Evolutionary conservation across 2,888 invertebrate species (phyloP), one percentile per base, ranked within the genome.

Genomic region (Cerastis leucographa): DNA sequence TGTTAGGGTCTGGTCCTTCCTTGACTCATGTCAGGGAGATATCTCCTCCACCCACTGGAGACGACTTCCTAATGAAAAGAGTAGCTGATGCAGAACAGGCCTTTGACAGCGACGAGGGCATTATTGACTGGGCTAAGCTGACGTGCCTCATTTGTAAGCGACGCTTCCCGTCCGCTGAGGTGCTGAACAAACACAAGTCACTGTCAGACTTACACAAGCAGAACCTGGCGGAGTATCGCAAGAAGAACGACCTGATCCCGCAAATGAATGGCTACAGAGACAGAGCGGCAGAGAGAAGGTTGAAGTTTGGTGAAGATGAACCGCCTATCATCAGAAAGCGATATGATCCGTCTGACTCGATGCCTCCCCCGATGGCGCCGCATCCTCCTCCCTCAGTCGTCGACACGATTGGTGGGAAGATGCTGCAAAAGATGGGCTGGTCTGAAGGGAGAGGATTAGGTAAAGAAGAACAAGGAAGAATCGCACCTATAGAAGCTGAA

Each of bases 381-480:
- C 93, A 94, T 25, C 95, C 96, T 0, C 97, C 93, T 97, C 98
- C 80, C 97, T 99, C 90, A 97, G 98, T 88, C 0, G 98, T 98
- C 0, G 99, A 98, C 87, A 99, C 99, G 89, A 98, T 99, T 78
- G 99, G 99, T 12, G 99, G 98, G 92, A 98, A 99, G 92, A 97
- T 99, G 94, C 94, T 99, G 84, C 99, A 99, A 94, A 99, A 99
- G 95, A 99, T 99, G 99, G 99, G 99, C 8, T 99, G 99, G 99
- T 98, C 98, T 11, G 99, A 99, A 92, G 99, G 99, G 0, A 98
- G 99, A 96, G 99, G 99, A 0, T 96, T 99, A 40, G 99, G 99
- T 0, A 98, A 98, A 93, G 97, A 97, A 73, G 99, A 99, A 92
- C 99, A 99, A 94, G 99, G 99, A 22, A 97, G 99, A 89, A 98